phyloP scores from a whole-genome alignment of 1,140 invertebrate species.

The Zaprionus davidi region DNA sequence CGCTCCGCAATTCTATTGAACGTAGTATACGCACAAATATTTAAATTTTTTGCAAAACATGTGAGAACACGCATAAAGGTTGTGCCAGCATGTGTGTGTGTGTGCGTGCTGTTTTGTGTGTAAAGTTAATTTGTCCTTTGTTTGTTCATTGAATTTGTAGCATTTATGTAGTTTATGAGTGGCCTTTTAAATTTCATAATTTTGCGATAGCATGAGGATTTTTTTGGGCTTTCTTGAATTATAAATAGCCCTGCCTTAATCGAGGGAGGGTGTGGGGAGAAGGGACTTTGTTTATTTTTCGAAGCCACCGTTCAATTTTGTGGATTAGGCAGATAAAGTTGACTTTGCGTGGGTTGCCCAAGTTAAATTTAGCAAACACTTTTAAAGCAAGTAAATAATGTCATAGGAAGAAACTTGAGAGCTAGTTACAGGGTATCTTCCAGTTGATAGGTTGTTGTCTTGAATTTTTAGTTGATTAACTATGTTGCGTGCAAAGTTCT shows the following conservation, averaged over 20 bases:
- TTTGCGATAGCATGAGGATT: slow-evolving; percentile 12
- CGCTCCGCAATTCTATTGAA: slow-evolving; percentile 40
- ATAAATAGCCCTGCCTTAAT: slow-evolving; percentile 15
- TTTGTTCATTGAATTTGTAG: slow-evolving; percentile 61
- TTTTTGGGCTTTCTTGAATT: slow-evolving; percentile 1
- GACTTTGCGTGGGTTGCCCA: neutral
- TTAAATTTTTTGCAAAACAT: slow-evolving; percentile 53
- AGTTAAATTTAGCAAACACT: neutral
- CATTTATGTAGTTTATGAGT: slow-evolving; percentile 58
- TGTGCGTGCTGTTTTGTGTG: slow-evolving; percentile 34
- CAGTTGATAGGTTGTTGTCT: neutral
- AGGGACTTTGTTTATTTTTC: slow-evolving; percentile 7
- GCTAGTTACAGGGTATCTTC: neutral
- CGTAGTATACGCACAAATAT: slow-evolving; percentile 52
- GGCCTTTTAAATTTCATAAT: slow-evolving; percentile 38
- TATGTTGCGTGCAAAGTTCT: neutral
- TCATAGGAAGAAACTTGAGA: neutral
- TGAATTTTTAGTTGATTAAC: neutral
- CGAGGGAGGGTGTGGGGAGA: neutral
- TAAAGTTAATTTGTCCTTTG: slow-evolving; percentile 56
- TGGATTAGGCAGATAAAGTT: neutral
- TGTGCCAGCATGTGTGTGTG: slow-evolving; percentile 13
- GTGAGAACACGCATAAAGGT: slow-evolving; percentile 15
- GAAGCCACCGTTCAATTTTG: neutral
- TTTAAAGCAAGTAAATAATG: neutral